Evolutionary conservation across 2,113 vertebrate species (phyloP), one percentile per base, ranked within the genome.

Genomic region (Eurystomus gularis): DNA sequence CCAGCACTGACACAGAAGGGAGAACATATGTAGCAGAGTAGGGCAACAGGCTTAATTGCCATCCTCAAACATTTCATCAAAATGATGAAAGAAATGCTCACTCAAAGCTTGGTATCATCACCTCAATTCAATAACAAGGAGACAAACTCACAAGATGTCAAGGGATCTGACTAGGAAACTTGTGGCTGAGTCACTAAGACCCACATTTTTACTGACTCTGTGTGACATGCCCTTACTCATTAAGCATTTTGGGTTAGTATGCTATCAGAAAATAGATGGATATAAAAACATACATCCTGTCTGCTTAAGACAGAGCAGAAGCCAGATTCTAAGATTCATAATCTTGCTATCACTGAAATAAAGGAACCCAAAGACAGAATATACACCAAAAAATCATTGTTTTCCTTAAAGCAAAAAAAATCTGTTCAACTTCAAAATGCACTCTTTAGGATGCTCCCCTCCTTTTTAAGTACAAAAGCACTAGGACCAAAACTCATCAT

Each of bases 391-490:
- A 70, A 61, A 21, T 5, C 19, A 79, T 2, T 17, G n/a, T 69
- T 79, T 78, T 87, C 39, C 52, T 79, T 92, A 68, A 82, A 86
- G 61, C n/a, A 78, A 77, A 78, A 94, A 73, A 20, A 13, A 54
- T 5, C 31, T 65, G 24, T 20, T 94, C 70, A 55, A 19, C 31
- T 82, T 73, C 69, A 61, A 77, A 90, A 82, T 6, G 11, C 10
- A 72, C 13, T 23, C n/a, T 89, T 75, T 46, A 95, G 82, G 87
- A 91, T 86, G 40, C 40, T 77, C 33, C 48, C 44, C 82, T 94
- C 61, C 75, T 84, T 97, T 94, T 77, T 61, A 86, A 94, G 77
- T 83, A 75, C 15, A 92, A 80, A 64, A 96, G 61, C 49, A 40
- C 42, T 18, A 58, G 49, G 44, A 88, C 86, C 84, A 95, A 96